Conservation (phyloP, 2,113 vertebrate genomes). For the Pseudopodoces humilis region DNA sequence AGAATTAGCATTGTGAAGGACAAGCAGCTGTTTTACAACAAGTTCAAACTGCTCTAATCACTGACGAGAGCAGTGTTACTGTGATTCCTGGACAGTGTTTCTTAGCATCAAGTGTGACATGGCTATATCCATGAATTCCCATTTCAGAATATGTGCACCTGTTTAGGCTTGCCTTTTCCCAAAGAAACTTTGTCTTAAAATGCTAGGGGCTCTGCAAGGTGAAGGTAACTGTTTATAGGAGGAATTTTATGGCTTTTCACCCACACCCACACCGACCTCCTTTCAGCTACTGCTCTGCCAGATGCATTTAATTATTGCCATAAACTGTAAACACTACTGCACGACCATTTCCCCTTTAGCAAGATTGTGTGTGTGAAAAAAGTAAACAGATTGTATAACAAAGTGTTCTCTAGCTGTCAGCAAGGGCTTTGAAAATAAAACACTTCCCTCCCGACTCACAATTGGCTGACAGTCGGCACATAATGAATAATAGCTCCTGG, state of each 20-base stretch:
- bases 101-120: neutral
- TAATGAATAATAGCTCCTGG: constrained; percentile 82
- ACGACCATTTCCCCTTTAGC: constrained; percentile 72
- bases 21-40: constrained; percentile 6
- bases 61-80: neutral
- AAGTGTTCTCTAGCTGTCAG: constrained; percentile 84
- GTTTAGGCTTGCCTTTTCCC: constrained; percentile 51
- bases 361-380: constrained; percentile 69
- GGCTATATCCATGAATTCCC: neutral
- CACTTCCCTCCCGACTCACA: constrained; percentile 79
- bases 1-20: neutral
- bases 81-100: neutral
- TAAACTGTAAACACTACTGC: constrained; percentile 61
- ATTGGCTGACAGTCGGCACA: constrained; percentile 81
- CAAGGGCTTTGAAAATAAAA: constrained; percentile 84
- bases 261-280: constrained; percentile 10
- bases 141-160: constrained; percentile 55
- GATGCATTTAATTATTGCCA: constrained; percentile 76
- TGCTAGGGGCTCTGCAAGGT: neutral
- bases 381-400: constrained; percentile 84
- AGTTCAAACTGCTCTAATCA: neutral
- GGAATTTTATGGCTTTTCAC: constrained; percentile 27
- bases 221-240: constrained; percentile 58
- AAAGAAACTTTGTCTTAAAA: constrained; percentile 19
- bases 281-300: constrained; percentile 53